Evolutionary conservation across 2,888 invertebrate species (phyloP).

Genomic region (Hoplodrina ambigua): DNA sequence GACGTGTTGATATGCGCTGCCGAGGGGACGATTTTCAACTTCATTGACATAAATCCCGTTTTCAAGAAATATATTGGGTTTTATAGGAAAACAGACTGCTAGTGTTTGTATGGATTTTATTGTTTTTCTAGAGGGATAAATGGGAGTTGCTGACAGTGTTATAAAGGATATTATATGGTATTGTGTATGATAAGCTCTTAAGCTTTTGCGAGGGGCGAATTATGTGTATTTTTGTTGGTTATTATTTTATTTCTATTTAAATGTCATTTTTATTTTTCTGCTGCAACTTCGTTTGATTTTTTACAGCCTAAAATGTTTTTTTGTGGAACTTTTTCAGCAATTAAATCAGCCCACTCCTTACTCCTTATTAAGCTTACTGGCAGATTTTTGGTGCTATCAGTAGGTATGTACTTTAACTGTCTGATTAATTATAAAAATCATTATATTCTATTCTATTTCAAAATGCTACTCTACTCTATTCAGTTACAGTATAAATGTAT

Average conservation of each 20-base stretch:
- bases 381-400: too few relatives aligned
- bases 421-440: too few relatives aligned
- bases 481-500: neutral
- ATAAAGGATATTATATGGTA: conserved; percentile 54
- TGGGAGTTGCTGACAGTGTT: conserved; percentile 38
- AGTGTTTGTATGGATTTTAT: conserved; percentile 63
- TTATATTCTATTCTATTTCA: too few relatives aligned
- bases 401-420: too few relatives aligned
- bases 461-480: neutral
- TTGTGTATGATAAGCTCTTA: conserved; percentile 46
- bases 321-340: too few relatives aligned
- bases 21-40: conserved; percentile 73
- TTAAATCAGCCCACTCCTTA: too few relatives aligned
- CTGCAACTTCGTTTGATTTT: too few relatives aligned
- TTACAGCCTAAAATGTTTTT: too few relatives aligned
- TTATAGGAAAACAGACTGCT: conserved; percentile 65
- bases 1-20: conserved; percentile 78
- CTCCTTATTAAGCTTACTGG: too few relatives aligned
- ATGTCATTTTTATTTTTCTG: too few relatives aligned
- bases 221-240: conserved; percentile 6
- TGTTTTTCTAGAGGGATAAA: conserved; percentile 62
- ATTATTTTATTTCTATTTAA: neutral
- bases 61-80: conserved; percentile 71
- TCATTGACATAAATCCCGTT: conserved; percentile 74
- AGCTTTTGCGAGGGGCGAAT: conserved; percentile 16